Evolutionary conservation across 2,113 vertebrate species (phyloP).

Genomic region (Callipepla squamata): DNA sequence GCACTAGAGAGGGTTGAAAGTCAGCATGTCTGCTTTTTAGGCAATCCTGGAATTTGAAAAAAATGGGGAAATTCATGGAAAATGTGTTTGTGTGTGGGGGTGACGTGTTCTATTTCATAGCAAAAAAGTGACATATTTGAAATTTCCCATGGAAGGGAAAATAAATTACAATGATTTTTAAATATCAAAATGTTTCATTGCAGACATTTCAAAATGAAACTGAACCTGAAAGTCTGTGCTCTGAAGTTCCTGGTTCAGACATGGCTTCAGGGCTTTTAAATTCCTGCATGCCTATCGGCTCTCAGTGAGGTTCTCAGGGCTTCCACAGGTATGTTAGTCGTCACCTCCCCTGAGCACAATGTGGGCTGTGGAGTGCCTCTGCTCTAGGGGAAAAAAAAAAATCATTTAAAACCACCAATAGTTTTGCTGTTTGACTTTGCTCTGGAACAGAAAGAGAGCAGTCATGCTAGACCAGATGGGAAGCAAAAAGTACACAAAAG

Average conservation of each 20-base stretch:
- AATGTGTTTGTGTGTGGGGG: background rate
- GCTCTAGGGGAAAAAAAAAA: background rate
- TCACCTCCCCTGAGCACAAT: background rate
- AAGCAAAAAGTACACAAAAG: background rate
- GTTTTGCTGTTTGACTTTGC: background rate
- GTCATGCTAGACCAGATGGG: background rate
- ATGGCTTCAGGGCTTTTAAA: constrained; percentile 57
- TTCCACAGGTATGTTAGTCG: constrained; percentile 44
- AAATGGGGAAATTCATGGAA: constrained; percentile 40
- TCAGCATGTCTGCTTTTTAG: background rate
- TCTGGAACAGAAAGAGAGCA: background rate
- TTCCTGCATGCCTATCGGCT: constrained; percentile 64
- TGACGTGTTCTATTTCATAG: background rate
- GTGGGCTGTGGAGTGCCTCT: background rate
- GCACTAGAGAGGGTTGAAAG: constrained; percentile 20
- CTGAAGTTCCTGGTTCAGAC: constrained; percentile 70
- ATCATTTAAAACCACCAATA: background rate
- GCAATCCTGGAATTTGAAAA: constrained; percentile 19
- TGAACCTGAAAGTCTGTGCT: constrained; percentile 70
- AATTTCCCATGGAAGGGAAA: constrained; percentile 69
- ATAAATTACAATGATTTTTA: constrained; percentile 64
- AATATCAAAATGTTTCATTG: constrained; percentile 70
- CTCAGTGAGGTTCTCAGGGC: constrained; percentile 59
- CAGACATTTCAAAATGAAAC: constrained; percentile 65
- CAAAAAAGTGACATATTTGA: constrained; percentile 16